Evolutionary conservation across 2,888 invertebrate species (phyloP).

Genomic region (Zaprionus obscuricornis): DNA sequence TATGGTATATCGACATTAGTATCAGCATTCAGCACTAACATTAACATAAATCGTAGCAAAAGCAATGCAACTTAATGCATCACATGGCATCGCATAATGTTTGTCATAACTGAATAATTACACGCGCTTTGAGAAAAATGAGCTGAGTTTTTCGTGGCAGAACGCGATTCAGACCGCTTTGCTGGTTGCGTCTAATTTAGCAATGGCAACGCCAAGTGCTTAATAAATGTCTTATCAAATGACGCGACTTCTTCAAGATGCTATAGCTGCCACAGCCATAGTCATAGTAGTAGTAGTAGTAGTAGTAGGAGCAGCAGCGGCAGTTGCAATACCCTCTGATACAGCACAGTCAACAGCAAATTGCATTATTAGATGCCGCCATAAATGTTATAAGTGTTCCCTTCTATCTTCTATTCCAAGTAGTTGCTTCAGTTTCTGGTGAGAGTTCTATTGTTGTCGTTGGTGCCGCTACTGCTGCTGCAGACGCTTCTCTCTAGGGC

Average conservation of each 20-base stretch:
- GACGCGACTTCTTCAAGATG: constrained; percentile 69
- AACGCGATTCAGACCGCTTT: constrained; percentile 41
- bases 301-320: too few relatives aligned
- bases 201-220: constrained; percentile 75
- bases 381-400: constrained; percentile 57
- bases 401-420: not conserved
- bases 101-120: constrained; percentile 75
- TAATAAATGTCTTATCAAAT: constrained; percentile 77
- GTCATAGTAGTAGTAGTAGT: too few relatives aligned
- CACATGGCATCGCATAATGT: constrained; percentile 53
- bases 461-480: not conserved
- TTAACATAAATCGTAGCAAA: constrained; percentile 13
- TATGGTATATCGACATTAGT: constrained; percentile 55
- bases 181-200: constrained; percentile 75
- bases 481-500: constrained; percentile 27
- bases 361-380: constrained; percentile 75
- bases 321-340: constrained; percentile 17
- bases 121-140: constrained; percentile 35
- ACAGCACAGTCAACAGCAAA: constrained; percentile 57
- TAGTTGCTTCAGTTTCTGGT: constrained; percentile 25
- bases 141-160: constrained; percentile 5
- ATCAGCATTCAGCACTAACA: not conserved
- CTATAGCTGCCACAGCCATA: not conserved
- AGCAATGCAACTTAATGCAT: too few relatives aligned
- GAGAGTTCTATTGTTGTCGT: not conserved